phyloP scores from a whole-genome alignment of 2,888 invertebrate genomes.

The Eupithecia inturbata region DNA sequence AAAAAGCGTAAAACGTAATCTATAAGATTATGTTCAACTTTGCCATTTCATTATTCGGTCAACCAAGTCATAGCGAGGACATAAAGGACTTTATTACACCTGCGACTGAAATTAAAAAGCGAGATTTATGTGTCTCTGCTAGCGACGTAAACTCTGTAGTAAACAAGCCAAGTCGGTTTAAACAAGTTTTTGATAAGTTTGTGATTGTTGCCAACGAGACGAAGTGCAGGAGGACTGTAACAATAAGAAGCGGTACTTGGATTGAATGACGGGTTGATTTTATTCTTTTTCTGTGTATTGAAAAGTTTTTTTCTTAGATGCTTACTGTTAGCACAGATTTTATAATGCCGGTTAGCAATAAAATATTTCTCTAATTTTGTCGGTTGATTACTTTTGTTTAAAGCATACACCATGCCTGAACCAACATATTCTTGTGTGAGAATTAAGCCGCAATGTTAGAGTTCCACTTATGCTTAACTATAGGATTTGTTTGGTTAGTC shows the following conservation, averaged over 20 bases:
- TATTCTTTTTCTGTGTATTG: neutral
- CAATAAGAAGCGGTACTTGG: neutral
- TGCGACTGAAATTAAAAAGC: conserved; percentile 10
- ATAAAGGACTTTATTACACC: conserved; percentile 3
- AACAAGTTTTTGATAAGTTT: conserved; percentile 21
- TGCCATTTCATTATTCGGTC: neutral
- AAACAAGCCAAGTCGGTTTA: conserved; percentile 10
- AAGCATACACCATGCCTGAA: neutral
- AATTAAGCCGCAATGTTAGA: neutral
- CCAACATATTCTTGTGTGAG: neutral
- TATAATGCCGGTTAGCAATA: no score
- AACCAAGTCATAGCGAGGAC: neutral
- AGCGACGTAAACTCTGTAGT: neutral
- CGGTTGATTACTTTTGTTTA: no score
- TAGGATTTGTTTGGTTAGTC: neutral
- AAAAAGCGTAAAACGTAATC: neutral
- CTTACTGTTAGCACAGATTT: neutral
- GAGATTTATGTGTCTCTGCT: neutral
- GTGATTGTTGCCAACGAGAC: neutral
- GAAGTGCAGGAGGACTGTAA: neutral
- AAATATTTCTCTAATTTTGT: no score
- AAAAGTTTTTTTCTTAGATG: neutral
- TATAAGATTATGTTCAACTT: neutral
- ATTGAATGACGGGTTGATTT: neutral
- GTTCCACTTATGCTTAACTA: neutral